Evolutionary conservation across 2,888 invertebrate species (phyloP), one percentile per base, ranked within the genome.

Genomic region (Erebia ligea): DNA sequence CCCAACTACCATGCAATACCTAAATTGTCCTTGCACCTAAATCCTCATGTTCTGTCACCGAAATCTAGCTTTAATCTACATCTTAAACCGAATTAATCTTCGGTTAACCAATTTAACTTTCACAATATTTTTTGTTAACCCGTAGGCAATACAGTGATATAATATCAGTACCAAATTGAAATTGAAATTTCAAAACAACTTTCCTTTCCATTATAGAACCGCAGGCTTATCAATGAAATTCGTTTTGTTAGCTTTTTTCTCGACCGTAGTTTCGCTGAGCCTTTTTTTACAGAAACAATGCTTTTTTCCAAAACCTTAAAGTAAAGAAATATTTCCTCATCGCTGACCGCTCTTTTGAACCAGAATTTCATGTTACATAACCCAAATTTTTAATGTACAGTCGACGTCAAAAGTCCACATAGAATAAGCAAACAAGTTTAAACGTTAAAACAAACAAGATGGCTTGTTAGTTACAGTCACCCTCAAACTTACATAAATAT

Each of bases 141-240:
- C 52, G 52, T 9, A 52, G 52, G 52, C 52, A n/a, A 52, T 52
- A 45, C 45, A 17, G 52, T 52, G 15, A 52, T 52, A 52, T 17
- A 52, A 52, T 52, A 52, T 17, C 50, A n/a, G 52, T 52, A 17
- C 8, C 6, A 52, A 48, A 48, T 17, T 52, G 52, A 52, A 50
- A 52, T 52, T 52, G 5, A 3, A 50, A 52, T 15, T 52, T 52
- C 52, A 52, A 52, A 52, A 52, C 17, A 52, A 52, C 15, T 15
- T 52, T 52, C 15, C 17, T 17, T 52, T 52, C 50, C 50, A 50
- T 17, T 50, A 15, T 52, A 52, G 52, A 6, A n/a, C 15, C 2
- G n/a, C 52, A 17, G 52, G 52, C 52, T 52, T 52, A 17, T 52
- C 52, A 52, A 52, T 52, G 52, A 52, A 52, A 52, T 52, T 52